Conservation (phyloP, 2,888 invertebrate species). For the Dione vanillae region DNA sequence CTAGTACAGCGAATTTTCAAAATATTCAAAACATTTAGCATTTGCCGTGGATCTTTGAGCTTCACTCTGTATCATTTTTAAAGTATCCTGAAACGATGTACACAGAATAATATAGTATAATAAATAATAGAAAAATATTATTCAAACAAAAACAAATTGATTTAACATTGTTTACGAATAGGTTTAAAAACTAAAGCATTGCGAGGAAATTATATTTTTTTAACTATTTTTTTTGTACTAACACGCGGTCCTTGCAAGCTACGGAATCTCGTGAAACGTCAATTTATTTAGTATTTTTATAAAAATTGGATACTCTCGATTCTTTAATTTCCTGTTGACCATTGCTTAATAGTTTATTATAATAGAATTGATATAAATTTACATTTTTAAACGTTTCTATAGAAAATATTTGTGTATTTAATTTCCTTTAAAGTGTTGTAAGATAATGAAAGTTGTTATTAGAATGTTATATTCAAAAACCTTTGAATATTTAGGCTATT, state of each 20-base stretch:
- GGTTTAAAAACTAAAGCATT: no score
- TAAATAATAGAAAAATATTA: no score
- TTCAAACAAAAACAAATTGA: no score
- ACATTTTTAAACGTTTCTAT: background rate
- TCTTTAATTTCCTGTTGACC: slow-evolving; percentile 74
- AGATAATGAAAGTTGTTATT: background rate
- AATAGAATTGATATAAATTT: background rate
- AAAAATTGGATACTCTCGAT: slow-evolving; percentile 67
- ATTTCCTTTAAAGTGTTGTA: background rate
- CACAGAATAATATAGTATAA: background rate
- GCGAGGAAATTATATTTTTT: no score
- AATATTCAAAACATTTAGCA: background rate
- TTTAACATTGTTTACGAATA: no score
- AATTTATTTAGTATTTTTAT: slow-evolving; percentile 59
- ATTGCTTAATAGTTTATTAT: background rate
- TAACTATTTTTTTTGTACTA: no score
- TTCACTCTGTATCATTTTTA: background rate
- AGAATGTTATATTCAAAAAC: background rate
- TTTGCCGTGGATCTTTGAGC: slow-evolving; percentile 1
- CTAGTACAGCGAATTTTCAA: background rate
- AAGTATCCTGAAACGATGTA: background rate
- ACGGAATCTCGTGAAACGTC: slow-evolving; percentile 31
- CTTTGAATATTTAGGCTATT: background rate
- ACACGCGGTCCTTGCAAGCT: no score
- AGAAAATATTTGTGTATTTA: background rate